Evolutionary conservation across 2,888 invertebrate genomes (phyloP), one percentile per base, ranked within the genome.

Genomic region (Agonopterix heracliana): DNA sequence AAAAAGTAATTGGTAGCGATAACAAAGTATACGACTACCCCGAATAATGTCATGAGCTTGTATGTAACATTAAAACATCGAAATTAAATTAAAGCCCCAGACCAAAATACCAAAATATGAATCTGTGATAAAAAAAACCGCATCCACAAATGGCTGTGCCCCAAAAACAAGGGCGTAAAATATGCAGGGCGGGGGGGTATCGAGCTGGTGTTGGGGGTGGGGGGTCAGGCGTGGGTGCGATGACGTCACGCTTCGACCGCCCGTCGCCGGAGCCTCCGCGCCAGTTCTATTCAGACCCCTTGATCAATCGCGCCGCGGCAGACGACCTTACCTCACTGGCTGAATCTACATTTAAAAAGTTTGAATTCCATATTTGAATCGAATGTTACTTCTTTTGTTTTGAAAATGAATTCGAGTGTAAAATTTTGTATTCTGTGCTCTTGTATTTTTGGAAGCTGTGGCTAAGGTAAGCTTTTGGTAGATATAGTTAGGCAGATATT

Each of bases 211-310:
- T 61, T 64, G 50, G 54, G 34, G 59, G 57, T 52, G 60, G 55
- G 56, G 55, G 54, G 64, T 7, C 9, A 4, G 51, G 60, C 59
- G 56, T 62, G 67, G 67, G 57, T 55, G 66, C 41, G 48, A 54
- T 84, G 85, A 84, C 84, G 85, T 84, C 84, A 84, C 56, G 44
- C 65, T 71, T 73, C 75, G 76, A 75, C 75, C 79, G 66, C 54
- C 72, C 75, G 78, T 77, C 79, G 79, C 77, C 78, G 66, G 71
- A 71, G 69, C 71, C 65, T 61, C 36, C 43, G 40, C 64, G 53
- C 61, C 64, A 69, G 74, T 73, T 64, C 63, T 62, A 67, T 63
- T 66, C 74, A 69, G 68, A 66, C 75, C 71, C 62, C 59, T 71
- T 74, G 70, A 76, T 78, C 79, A 74, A 66, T 71, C 73, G 74